Conservation (phyloP, 2,797 vertebrate species). For the Crypturellus tataupa region DNA sequence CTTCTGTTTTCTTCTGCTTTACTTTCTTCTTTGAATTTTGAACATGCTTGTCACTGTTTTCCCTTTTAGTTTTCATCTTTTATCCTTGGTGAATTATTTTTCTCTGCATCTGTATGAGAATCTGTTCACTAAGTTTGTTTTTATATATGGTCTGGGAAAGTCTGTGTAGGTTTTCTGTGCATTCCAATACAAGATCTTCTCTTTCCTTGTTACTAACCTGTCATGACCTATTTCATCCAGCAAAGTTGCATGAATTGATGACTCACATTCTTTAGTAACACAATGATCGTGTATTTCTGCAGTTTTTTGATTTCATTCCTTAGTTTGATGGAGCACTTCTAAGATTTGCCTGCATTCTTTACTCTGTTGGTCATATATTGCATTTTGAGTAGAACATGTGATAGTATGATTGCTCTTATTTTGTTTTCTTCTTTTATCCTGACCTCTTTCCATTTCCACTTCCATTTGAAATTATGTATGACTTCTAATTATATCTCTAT, state of each 20-base stretch:
- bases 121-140: background rate
- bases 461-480: background rate
- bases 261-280: accelerated
- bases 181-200: background rate
- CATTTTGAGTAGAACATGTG: background rate
- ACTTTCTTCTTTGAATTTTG: background rate
- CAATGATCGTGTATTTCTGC: background rate
- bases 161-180: accelerated
- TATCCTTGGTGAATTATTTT: background rate
- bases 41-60: background rate
- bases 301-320: accelerated
- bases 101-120: background rate
- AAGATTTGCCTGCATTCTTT: background rate
- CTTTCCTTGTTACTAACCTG: background rate
- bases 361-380: background rate
- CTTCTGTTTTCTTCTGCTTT: background rate
- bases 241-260: background rate
- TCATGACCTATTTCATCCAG: background rate
- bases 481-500: background rate
- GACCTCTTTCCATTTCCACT: background rate
- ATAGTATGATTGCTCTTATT: background rate
- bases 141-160: background rate
- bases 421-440: background rate
- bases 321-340: accelerated
- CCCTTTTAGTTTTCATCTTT: background rate